Percentiles rank a stretch among this genome's conserved stretches.
phyloP scores from a whole-genome alignment of 2,113 vertebrate genomes.

The Cairina moschata region DNA sequence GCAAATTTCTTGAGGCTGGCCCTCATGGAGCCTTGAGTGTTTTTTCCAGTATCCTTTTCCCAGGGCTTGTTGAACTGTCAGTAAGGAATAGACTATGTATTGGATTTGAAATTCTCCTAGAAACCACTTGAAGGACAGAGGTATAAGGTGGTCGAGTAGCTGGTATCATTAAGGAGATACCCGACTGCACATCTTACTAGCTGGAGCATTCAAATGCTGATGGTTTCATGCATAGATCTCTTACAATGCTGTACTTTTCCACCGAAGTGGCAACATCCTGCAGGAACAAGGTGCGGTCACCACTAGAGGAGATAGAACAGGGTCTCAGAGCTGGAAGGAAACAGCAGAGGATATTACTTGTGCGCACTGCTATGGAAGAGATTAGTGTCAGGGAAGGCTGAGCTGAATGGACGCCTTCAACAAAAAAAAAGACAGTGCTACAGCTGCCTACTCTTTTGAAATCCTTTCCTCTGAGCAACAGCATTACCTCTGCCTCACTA shows the following conservation, averaged over 20 bases:
- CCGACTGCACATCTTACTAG: not conserved
- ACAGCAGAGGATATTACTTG: not conserved
- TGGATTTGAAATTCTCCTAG: not conserved
- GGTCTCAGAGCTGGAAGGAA: not conserved
- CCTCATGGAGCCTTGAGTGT: not conserved
- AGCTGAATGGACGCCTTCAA: constrained; percentile 33
- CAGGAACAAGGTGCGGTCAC: not conserved
- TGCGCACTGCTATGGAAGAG: not conserved
- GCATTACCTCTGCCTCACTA: not conserved
- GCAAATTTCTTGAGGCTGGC: not conserved
- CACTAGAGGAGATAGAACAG: not conserved
- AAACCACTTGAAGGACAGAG: not conserved
- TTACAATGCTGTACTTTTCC: not conserved
- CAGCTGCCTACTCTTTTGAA: not conserved
- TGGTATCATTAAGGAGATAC: not conserved
- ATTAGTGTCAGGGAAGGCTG: constrained; percentile 35
- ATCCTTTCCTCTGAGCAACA: constrained; percentile 1
- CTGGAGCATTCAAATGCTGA: not conserved
- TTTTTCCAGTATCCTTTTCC: not conserved
- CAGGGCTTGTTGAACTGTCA: not conserved
- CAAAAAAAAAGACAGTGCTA: not conserved
- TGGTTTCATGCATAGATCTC: not conserved
- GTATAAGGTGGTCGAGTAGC: not conserved
- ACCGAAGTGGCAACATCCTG: not conserved
- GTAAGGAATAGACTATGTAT: not conserved